Base-by-base conservation (phyloP, 1,140 invertebrate species). In the Euwallacea fornicatus region DNA sequence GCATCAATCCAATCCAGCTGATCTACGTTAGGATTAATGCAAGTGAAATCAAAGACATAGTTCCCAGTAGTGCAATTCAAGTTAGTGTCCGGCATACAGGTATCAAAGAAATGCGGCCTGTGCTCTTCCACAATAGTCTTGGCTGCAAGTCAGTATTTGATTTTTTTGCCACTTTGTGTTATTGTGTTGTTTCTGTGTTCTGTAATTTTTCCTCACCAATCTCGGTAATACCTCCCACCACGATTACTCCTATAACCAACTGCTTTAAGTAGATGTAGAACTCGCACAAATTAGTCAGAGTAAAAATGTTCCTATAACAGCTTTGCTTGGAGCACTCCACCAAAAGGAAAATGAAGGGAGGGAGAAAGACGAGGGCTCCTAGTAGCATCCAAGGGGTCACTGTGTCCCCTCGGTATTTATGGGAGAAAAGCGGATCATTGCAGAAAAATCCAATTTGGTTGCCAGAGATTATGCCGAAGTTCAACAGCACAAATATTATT, bases 101-200 rank as follows among this genome's bases (percentile, higher is more conserved):
- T 85, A 74, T 90, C 86, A 55, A 91, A 84, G 81, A 91, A 92
- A 66, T 91, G 89, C 0, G 90, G 90, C 68, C 90, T 83, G 0
- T 88, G 88, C 66, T 90, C 89, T 0, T 88, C 88, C 7, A 90
- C 82, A 0, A 89, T 78, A 16, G 85, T 81, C 78, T 91, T 91
- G 6, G 85, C 81, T 69, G 10, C 55, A 70, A 69, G 9, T 21
- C 9, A 9, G 16, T 33, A 33, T 33, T 33, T 33, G 21, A 33
- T 33, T 33, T 33, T 33, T 33, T 33, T 4, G 21, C 21, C 21
- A 33, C 21, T 33, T 33, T 33, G 1, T 33, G 21, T 33, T n/a
- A n/a, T n/a, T n/a, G n/a, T n/a, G n/a, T n/a, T n/a, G n/a, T n/a
- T n/a, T n/a, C n/a, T n/a, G n/a, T n/a, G n/a, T n/a, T n/a, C n/a